Evolutionary conservation across 2,888 invertebrate genomes (phyloP).

Genomic region (Amorpha juglandis): DNA sequence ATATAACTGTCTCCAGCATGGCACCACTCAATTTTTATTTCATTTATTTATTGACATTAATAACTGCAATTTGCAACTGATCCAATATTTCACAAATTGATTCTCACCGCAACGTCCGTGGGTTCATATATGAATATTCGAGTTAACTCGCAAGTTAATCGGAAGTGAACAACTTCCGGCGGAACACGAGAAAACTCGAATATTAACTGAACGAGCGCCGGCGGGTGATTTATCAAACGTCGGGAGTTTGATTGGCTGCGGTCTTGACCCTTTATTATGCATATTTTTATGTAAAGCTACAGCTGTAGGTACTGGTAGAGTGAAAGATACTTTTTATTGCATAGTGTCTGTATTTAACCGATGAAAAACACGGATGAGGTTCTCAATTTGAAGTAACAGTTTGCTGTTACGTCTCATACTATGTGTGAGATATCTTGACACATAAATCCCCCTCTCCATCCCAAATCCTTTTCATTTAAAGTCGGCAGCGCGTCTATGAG

Average conservation of each 20-base stretch:
- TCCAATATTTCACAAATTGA: not conserved
- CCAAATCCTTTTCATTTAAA: no score
- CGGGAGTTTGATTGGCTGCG: slow-evolving; percentile 14
- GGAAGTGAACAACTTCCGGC: slow-evolving; percentile 16
- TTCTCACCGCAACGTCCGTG: not conserved
- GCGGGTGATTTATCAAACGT: slow-evolving; percentile 10
- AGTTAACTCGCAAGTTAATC: slow-evolving; percentile 9
- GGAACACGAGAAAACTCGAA: slow-evolving; percentile 17
- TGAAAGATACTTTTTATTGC: no score
- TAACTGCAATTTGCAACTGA: not conserved
- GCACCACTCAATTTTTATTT: no score
- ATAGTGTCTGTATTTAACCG: no score
- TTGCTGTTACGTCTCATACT: no score
- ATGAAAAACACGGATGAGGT: no score
- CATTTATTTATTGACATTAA: no score
- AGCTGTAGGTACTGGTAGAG: not conserved
- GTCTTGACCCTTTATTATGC: slow-evolving; percentile 1
- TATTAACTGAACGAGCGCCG: slow-evolving; percentile 15
- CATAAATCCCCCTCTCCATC: no score
- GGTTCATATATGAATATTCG: slow-evolving; percentile 5
- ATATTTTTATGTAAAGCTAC: not conserved
- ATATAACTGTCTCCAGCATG: no score
- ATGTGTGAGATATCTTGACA: no score
- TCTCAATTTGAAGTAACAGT: no score
- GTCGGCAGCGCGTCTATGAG: no score